These are phyloP conservation scores for Sebastiscus tertius DNA, from an alignment of 2,797 vertebrate species.

Conservation along the genomic window DNA sequence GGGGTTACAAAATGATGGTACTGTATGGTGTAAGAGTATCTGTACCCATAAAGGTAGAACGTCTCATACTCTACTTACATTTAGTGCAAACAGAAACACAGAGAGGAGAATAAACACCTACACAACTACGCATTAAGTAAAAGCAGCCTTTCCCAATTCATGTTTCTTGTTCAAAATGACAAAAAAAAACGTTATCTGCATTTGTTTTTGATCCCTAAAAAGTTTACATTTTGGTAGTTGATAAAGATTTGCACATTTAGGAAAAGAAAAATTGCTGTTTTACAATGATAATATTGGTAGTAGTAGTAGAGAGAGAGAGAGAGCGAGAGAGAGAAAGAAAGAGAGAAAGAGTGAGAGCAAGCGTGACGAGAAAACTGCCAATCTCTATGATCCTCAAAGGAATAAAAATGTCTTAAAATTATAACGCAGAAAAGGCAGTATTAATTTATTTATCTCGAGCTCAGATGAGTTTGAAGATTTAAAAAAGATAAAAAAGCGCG, in stretches of 20 bases:
- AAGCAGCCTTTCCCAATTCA: constrained; percentile 63
- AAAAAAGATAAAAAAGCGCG: constrained; percentile 15
- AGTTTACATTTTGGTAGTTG: constrained; percentile 86
- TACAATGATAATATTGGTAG: constrained; percentile 76
- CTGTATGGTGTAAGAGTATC: constrained; percentile 36
- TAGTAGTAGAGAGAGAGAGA: constrained; percentile 20
- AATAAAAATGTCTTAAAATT: constrained; percentile 80
- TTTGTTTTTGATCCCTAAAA: constrained; percentile 83
- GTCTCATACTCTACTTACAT: constrained; percentile 32
- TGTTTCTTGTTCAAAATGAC: constrained; percentile 74
- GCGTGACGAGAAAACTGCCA: constrained; percentile 56
- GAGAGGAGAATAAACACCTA: constrained; percentile 36
- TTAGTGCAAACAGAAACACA: constrained; percentile 36
- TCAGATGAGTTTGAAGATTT: constrained; percentile 55
- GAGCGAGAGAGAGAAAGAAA: constrained; percentile 43
- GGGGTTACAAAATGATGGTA: constrained; percentile 33
- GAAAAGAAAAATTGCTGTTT: constrained; percentile 77
- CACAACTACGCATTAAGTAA: constrained; percentile 25
- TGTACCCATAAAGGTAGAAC: constrained; percentile 27
- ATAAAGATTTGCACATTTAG: constrained; percentile 88
- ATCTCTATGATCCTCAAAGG: constrained; percentile 75
- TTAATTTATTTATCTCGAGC: constrained; percentile 63
- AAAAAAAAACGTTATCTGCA: constrained; percentile 68
- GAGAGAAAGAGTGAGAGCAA: constrained; percentile 30
- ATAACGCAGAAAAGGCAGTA: constrained; percentile 73